phyloP scores from a whole-genome alignment of 2,797 vertebrate species.

The Melanotaenia parkinsoni region DNA sequence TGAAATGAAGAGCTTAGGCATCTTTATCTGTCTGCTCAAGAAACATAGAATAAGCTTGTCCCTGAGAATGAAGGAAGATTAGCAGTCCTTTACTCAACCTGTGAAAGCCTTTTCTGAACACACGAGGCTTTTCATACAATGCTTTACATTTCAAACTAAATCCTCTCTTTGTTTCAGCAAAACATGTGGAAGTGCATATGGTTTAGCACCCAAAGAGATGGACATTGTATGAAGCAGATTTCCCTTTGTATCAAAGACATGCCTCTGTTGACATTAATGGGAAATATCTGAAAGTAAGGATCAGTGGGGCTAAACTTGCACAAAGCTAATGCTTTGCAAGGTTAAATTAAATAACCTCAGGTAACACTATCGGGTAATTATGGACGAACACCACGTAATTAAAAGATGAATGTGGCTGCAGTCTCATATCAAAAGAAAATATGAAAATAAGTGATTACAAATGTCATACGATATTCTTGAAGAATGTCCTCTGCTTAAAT shows the following conservation, averaged over 20 bases:
- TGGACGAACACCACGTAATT: conserved; percentile 20
- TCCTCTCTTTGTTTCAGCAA: conserved; percentile 19
- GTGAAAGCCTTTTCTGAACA: conserved; percentile 27
- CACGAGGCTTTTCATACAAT: conserved; percentile 25
- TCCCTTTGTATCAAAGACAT: conserved; percentile 15
- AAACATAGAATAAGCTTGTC: conserved; percentile 54
- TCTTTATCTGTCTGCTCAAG: conserved; percentile 71
- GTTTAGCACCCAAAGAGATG: not conserved
- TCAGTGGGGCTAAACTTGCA: conserved; percentile 13
- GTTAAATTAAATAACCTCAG: conserved; percentile 33
- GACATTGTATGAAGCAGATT: conserved; percentile 5
- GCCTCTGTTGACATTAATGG: not conserved
- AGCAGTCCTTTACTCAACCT: conserved; percentile 51
- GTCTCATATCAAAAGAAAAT: conserved; percentile 9
- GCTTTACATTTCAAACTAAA: conserved; percentile 38
- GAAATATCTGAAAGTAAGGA: conserved; percentile 19
- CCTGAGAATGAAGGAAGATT: conserved; percentile 51
- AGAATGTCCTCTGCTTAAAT: not conserved
- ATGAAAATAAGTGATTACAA: not conserved
- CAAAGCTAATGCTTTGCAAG: conserved; percentile 19
- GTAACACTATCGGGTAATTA: conserved; percentile 36
- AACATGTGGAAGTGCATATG: not conserved
- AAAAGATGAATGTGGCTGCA: conserved; percentile 23
- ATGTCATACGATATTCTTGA: not conserved
- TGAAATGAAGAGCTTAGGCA: conserved; percentile 72